A percentile compares a stretch with the other conserved stretches of the same genome.
Conservation (phyloP, 2,797 vertebrate species). For the Lithobates sylvaticus region DNA sequence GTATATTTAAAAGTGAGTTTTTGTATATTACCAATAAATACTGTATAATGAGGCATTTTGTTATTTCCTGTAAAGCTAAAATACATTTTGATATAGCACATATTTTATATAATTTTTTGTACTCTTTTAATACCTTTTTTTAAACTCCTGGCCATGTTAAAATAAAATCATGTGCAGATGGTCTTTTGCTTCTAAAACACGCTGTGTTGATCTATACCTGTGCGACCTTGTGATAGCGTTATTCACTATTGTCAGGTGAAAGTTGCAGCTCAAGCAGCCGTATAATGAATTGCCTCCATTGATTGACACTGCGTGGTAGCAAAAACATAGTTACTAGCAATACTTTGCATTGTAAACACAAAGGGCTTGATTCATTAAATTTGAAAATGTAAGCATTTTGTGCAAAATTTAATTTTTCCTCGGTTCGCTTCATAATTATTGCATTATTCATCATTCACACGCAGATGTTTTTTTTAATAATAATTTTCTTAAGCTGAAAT, state of each 20-base stretch:
- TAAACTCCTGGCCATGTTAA: no score
- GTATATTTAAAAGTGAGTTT: no score
- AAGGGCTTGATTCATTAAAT: background rate
- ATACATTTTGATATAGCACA: no score
- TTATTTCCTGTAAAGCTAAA: no score
- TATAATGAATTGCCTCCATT: conserved; percentile 20
- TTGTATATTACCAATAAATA: no score
- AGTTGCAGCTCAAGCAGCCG: background rate
- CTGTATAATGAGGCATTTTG: no score
- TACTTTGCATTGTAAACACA: background rate
- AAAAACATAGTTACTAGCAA: background rate
- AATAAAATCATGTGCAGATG: no score
- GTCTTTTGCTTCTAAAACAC: no score
- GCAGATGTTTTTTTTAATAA: background rate
- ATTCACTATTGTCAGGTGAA: background rate
- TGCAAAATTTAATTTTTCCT: no score
- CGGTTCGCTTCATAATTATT: background rate
- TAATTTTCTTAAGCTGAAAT: background rate
- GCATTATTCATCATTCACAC: background rate
- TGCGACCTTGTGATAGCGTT: background rate
- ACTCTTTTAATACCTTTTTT: no score
- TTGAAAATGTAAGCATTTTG: background rate
- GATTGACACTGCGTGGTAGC: conserved; percentile 3
- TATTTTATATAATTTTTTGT: no score
- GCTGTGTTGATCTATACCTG: conserved; percentile 1